Conservation (phyloP, 2,888 invertebrate species). For the Sipunculus nudus region DNA sequence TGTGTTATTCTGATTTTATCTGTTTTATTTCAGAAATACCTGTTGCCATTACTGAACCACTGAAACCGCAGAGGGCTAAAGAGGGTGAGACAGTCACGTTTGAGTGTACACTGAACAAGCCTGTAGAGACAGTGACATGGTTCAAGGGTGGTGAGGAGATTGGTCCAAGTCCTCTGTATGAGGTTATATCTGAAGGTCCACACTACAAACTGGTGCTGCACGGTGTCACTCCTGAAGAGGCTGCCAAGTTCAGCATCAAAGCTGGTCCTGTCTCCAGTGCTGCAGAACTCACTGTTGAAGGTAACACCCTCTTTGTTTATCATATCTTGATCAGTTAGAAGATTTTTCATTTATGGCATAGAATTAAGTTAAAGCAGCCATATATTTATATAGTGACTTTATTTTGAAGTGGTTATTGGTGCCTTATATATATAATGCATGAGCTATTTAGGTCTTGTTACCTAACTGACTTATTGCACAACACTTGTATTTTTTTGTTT, state of each 20-base stretch:
- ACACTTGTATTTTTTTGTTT: no score
- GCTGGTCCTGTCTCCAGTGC: constrained; percentile 54
- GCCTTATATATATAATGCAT: no score
- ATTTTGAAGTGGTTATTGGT: no score
- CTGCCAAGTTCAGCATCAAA: constrained; percentile 58
- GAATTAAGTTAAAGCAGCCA: no score
- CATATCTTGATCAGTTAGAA: no score
- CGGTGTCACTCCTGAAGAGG: constrained; percentile 54
- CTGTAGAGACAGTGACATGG: constrained; percentile 68
- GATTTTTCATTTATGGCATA: no score
- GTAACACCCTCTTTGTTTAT: no score
- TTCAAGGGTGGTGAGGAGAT: constrained; percentile 63
- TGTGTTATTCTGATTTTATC: no score
- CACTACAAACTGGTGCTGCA: constrained; percentile 66
- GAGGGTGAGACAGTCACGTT: constrained; percentile 42
- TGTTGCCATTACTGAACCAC: constrained; percentile 50
- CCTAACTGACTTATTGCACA: no score
- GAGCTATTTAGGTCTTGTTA: no score
- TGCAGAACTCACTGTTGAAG: constrained; percentile 88
- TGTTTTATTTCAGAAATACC: constrained; percentile 38
- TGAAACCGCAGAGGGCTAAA: constrained; percentile 45
- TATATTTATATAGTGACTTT: no score
- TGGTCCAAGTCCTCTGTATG: constrained; percentile 71
- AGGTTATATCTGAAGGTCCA: constrained; percentile 81
- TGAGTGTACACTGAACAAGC: constrained; percentile 14